Conservation (phyloP, 2,888 invertebrate species). For the Lottia gigantea region DNA sequence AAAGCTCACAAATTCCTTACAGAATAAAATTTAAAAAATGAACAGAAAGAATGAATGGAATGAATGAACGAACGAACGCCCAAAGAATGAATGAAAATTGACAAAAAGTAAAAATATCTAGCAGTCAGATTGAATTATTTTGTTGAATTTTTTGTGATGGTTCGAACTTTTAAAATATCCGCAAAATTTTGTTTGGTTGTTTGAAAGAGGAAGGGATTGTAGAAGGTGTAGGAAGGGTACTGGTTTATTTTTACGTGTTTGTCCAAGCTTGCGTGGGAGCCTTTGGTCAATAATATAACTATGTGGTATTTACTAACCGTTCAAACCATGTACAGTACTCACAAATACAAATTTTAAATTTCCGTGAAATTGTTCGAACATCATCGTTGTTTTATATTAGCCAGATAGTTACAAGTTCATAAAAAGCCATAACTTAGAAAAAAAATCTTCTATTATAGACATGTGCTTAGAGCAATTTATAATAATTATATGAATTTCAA, state of each 20-base stretch:
- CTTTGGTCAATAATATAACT: background rate
- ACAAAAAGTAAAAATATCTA: background rate
- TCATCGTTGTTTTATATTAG: background rate
- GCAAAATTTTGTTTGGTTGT: constrained; percentile 5
- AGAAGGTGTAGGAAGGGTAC: background rate
- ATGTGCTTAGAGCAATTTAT: too few relatives aligned
- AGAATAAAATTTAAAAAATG: too few relatives aligned
- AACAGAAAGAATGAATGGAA: too few relatives aligned
- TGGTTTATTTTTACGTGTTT: constrained; percentile 2
- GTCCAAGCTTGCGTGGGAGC: constrained; percentile 2
- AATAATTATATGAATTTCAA: too few relatives aligned
- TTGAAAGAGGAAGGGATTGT: background rate
- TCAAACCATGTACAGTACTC: background rate
- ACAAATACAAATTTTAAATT: constrained; percentile 4
- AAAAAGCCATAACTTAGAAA: too few relatives aligned
- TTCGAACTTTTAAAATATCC: background rate
- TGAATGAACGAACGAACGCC: background rate
- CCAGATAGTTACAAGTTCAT: background rate
- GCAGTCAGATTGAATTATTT: background rate
- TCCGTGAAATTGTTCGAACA: background rate
- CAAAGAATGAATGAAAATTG: background rate
- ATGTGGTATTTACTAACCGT: constrained; percentile 2
- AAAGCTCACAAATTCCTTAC: too few relatives aligned
- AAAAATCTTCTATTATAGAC: too few relatives aligned
- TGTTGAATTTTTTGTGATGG: background rate